phyloP scores from a whole-genome alignment of 64 coral and sea anemone species.

The Pocillopora damicornis region DNA sequence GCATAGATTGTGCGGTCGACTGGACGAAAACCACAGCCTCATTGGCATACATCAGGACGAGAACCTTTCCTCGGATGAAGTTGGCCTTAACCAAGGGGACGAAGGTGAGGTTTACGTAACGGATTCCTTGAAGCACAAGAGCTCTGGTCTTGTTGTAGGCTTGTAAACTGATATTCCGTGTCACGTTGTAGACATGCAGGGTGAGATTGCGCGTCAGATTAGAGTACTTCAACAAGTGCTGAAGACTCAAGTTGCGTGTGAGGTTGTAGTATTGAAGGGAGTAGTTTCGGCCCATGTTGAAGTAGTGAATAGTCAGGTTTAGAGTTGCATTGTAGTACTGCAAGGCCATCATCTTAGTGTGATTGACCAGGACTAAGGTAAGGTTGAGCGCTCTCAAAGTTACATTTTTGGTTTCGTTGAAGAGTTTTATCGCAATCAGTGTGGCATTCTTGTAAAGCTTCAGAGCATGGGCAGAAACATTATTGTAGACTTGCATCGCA shows the following conservation, averaged over 20 bases:
- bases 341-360: conserved; percentile 24
- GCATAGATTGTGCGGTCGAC: conserved; percentile 28
- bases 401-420: conserved; percentile 39
- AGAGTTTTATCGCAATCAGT: conserved; percentile 47
- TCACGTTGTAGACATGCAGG: conserved; percentile 50
- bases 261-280: conserved; percentile 59
- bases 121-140: conserved; percentile 42
- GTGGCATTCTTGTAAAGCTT: conserved; percentile 71
- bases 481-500: conserved; percentile 29
- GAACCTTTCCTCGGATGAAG: conserved; percentile 48
- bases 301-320: conserved; percentile 35
- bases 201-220: conserved; percentile 59
- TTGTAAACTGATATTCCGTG: conserved; percentile 60
- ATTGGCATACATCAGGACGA: conserved; percentile 40
- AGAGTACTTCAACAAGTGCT: conserved; percentile 49
- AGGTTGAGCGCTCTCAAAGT: conserved; percentile 56
- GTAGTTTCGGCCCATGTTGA: conserved; percentile 37
- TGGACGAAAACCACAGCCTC: conserved; percentile 29
- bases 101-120: conserved; percentile 58
- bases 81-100: conserved; percentile 50
- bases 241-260: conserved; percentile 47
- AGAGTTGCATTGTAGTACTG: conserved; percentile 43
- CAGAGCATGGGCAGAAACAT: conserved; percentile 44
- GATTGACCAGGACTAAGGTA: conserved; percentile 49
- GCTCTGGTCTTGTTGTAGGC: conserved; percentile 43